These are phyloP conservation scores for Scarus forsteni DNA, from an alignment of 2,797 vertebrate genomes.

Conservation along the genomic window DNA sequence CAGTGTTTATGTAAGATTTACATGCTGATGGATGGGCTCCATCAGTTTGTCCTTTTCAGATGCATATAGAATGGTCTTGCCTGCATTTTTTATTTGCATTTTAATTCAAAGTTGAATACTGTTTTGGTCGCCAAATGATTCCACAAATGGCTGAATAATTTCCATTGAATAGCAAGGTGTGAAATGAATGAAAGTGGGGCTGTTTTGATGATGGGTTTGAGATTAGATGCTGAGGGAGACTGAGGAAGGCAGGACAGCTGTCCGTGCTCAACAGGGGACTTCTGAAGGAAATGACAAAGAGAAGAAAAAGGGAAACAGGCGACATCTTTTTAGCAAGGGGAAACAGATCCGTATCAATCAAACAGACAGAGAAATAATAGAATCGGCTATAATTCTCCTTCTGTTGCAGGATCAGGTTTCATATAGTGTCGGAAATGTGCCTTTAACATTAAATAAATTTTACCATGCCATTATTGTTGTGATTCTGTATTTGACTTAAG, in stretches of 20 bases:
- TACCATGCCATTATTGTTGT: too few species aligned
- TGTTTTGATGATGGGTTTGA: neutral
- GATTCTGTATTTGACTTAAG: too few species aligned
- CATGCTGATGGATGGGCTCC: constrained; percentile 35
- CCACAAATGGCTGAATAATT: constrained; percentile 14
- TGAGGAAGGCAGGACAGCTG: neutral
- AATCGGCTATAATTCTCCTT: too few species aligned
- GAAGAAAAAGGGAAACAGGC: neutral
- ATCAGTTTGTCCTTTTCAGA: constrained; percentile 25
- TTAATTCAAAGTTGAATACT: constrained; percentile 17
- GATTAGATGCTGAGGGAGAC: neutral
- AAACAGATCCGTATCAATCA: neutral
- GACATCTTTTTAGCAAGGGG: neutral
- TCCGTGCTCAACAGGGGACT: constrained; percentile 5
- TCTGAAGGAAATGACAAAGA: constrained; percentile 1
- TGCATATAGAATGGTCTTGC: constrained; percentile 10
- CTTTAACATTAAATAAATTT: too few species aligned
- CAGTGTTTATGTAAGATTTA: constrained; percentile 50
- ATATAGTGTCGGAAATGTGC: too few species aligned
- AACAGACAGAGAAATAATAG: too few species aligned
- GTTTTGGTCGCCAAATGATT: neutral
- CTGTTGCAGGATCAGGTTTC: too few species aligned
- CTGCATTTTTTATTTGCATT: constrained; percentile 20
- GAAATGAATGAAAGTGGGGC: constrained; percentile 14
- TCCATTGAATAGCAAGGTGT: neutral